Evolutionary conservation across 2,797 vertebrate species (phyloP).

Genomic region (Acestrorhynchus altus): DNA sequence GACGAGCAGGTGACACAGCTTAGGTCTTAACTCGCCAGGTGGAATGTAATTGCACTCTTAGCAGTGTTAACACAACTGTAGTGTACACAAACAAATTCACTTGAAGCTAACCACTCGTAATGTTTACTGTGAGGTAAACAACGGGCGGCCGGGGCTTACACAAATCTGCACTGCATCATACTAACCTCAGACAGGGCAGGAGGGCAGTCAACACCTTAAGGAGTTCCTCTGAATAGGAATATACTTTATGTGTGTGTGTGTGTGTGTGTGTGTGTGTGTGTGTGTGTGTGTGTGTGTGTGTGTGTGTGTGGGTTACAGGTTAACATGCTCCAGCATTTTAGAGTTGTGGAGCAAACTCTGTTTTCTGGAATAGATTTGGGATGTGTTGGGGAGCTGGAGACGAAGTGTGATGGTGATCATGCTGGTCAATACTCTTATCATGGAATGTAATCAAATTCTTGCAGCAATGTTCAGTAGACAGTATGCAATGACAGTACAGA

Average conservation of each 20-base stretch:
- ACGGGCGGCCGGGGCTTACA: slow-evolving; percentile 37
- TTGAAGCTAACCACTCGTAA: slow-evolving; percentile 43
- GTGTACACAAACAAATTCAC: slow-evolving; percentile 50
- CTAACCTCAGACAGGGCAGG: slow-evolving; percentile 15
- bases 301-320: no score
- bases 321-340: no score
- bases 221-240: not conserved
- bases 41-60: slow-evolving; percentile 49
- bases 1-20: slow-evolving; percentile 29
- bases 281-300: no score
- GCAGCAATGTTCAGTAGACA: no score
- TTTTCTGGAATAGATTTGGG: not conserved
- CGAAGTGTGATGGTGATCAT: no score
- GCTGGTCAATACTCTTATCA: no score
- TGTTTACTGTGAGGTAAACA: slow-evolving; percentile 58
- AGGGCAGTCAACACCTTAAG: slow-evolving; percentile 5
- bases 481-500: no score
- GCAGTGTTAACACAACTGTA: slow-evolving; percentile 43
- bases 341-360: no score
- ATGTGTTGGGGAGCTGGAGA: not conserved
- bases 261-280: no score
- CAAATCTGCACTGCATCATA: slow-evolving; percentile 28
- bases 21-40: slow-evolving; percentile 43
- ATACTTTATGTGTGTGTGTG: no score
- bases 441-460: no score